These are phyloP conservation scores for Sinella curviseta DNA, from an alignment of 1,140 invertebrate genomes.

Conservation along the genomic window DNA sequence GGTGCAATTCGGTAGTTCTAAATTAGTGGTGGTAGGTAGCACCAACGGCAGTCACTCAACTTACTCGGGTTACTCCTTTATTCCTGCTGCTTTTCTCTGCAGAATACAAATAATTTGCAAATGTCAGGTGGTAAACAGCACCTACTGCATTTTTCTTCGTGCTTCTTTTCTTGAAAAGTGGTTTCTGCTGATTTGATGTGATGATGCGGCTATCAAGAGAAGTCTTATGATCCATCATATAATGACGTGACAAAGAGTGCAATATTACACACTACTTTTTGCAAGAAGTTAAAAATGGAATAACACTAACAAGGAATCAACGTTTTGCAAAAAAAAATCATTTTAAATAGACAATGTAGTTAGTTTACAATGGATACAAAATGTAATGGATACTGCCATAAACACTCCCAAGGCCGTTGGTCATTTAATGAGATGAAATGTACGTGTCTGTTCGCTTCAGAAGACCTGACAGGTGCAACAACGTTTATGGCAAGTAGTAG, in stretches of 20 bases:
- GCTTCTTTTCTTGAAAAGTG: neutral
- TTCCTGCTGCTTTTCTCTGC: neutral
- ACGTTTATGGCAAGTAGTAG: neutral
- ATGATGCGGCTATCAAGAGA: neutral
- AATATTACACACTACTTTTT: too few relatives aligned
- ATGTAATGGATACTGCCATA: too few relatives aligned
- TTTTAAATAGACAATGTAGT: too few relatives aligned
- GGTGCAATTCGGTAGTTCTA: neutral
- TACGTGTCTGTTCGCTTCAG: neutral
- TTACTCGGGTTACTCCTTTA: neutral
- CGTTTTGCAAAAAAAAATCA: too few relatives aligned
- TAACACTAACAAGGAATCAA: too few relatives aligned
- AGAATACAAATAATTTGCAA: neutral
- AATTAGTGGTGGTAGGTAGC: neutral
- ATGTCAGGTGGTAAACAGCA: neutral
- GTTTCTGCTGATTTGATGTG: neutral
- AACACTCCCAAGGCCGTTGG: constrained; percentile 1
- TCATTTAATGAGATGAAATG: neutral
- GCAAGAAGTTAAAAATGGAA: too few relatives aligned
- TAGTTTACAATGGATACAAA: too few relatives aligned
- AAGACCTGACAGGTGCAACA: neutral
- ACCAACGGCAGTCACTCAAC: neutral
- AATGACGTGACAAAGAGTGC: neutral
- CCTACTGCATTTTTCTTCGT: neutral
- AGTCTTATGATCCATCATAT: neutral